Evolutionary conservation across 1,140 invertebrate species (phyloP).

Genomic region (Euura saliciscinereae): DNA sequence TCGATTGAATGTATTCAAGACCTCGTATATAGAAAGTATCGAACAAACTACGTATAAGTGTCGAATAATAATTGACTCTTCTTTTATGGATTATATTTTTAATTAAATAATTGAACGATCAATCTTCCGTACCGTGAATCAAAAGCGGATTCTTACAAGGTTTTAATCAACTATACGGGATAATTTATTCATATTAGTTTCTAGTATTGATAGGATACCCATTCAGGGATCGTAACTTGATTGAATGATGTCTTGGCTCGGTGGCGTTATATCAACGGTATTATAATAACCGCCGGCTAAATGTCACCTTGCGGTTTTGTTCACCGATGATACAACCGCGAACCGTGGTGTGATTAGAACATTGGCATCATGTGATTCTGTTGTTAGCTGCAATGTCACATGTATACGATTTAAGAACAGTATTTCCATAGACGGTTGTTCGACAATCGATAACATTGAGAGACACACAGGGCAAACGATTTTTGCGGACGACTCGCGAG

Average conservation of each 20-base stretch:
- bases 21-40: too few species aligned
- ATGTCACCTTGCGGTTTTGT: not conserved
- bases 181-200: not conserved
- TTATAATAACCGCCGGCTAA: not conserved
- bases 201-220: not conserved
- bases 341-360: not conserved
- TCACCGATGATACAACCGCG: not conserved
- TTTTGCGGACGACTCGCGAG: too few species aligned
- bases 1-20: not conserved
- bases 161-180: not conserved
- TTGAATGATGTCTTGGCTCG: not conserved
- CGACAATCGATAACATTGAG: too few species aligned
- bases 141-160: too few species aligned
- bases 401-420: not conserved
- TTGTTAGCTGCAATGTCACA: not conserved
- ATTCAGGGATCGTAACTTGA: not conserved
- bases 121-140: too few species aligned
- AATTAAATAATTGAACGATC: too few species aligned
- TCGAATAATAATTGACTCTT: too few species aligned
- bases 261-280: not conserved
- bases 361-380: not conserved
- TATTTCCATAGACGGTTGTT: too few species aligned
- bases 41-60: too few species aligned
- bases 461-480: too few species aligned
- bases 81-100: too few species aligned